Base-by-base conservation (phyloP, 2,797 vertebrate genomes). In the Muraenolepis orangiensis region DNA sequence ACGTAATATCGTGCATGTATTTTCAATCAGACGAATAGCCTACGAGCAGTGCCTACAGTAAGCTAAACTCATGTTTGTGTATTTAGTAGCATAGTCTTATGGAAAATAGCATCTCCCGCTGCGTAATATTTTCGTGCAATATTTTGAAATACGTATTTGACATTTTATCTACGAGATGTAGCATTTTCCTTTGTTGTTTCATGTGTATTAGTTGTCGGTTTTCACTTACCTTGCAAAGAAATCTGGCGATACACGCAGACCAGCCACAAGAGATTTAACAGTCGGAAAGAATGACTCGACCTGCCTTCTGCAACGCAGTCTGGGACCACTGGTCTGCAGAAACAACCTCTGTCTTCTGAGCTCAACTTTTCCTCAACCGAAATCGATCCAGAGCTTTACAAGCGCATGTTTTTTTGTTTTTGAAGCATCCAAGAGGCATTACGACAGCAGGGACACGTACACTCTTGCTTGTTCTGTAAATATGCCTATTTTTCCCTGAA, bases 211-310 rank as follows among this genome's bases (percentile, higher is more conserved):
- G 42, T 2, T 51, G 66, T 67, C 11, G 64, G 6, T 6, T 66
- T 66, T 40, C 12, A 38, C 23, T 23, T 40, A 70, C 69, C 69
- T 67, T 28, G n/a, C 36, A 73, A 23, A 82, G 74, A 82, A 82
- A 81, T 66, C 51, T 77, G 75, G 64, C 51, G 75, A 64, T 67
- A 16, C 78, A 72, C 28, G 57, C 72, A 4, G 79, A 6, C 3
- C 3, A 77, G 30, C 76, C 74, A 78, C 76, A 73, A 77, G 32
- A 73, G 80, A 1, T 86, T 80, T 79, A 82, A 87, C 80, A 28
- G 71, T 84, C 72, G 91, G 91, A 92, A 93, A 92, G 87, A 89
- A 29, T 91, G 91, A 93, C 79, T 90, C 85, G 75, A 6, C 12
- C 78, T 80, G 64, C 76, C 8, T 80, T 61, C 79, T 80, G 46